Evolutionary conservation across 2,797 vertebrate species (phyloP), one percentile per base, ranked within the genome.

Genomic region (Gambusia yucatana): DNA sequence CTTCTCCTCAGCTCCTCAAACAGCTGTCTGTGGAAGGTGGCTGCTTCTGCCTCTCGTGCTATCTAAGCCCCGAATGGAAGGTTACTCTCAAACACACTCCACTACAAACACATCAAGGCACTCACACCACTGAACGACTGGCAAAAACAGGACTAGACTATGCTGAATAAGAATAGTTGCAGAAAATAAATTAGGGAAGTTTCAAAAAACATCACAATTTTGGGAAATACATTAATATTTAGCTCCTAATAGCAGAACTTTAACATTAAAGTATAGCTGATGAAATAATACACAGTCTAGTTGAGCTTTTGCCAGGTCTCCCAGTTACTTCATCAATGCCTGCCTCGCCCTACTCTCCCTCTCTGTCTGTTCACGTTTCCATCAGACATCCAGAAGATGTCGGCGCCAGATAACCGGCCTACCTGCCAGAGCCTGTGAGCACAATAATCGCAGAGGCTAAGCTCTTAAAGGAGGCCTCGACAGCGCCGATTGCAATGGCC

Each of bases 361-460:
- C 16, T 76, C 28, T 30, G 28, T 20, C 28, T 44, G 59, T 75
- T 0, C 20, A 70, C 77, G 33, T 55, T 57, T 71, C 55, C 9
- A 73, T 46, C 73, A 25, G 67, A 81, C 71, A 36, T 83, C 75
- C 50, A 72, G 4, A 13, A 74, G 65, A 73, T 8, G 74, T 78
- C 36, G 30, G 74, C 71, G 82, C 79, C 71, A 79, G 82, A 83
- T 72, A 73, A 71, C 87, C 92, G 82, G 91, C 98, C 96, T 99
- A 99, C 98, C 98, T 99, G 96, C 98, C 98, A 9, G 98, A 97
- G 92, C 98, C 97, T 28, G 98, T 99, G 95, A 99, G 97, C 95
- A 99, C 98, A 98, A 99, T 95, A 94, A 99, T 93, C 81, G 97
- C 97, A 83, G 96, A 93, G 78, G 98, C 96, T 94, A 99, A 96